A percentile compares a stretch with the other conserved stretches of the same genome.
These are phyloP conservation scores for Athalia cordata DNA, from an alignment of 2,888 invertebrate species.

Conservation along the genomic window DNA sequence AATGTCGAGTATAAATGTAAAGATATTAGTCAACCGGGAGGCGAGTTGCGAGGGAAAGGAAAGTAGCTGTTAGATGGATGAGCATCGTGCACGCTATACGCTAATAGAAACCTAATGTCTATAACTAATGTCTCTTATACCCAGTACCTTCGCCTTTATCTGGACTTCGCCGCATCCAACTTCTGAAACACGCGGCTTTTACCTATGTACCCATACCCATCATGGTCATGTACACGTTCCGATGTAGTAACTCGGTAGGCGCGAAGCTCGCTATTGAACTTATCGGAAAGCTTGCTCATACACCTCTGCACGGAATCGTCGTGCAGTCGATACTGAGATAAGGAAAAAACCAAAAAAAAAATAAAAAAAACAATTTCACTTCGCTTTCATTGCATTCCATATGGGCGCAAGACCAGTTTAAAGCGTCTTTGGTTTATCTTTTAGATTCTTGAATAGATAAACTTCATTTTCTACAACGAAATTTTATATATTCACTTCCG, in stretches of 20 bases:
- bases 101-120: constrained; percentile 61
- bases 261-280: constrained; percentile 33
- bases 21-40: constrained; percentile 52
- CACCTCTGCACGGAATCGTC: too few species aligned
- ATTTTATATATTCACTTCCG: constrained; percentile 12
- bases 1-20: constrained; percentile 49
- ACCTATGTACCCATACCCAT: background rate
- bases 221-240: too few species aligned
- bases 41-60: constrained; percentile 45
- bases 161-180: constrained; percentile 26
- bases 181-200: constrained; percentile 27
- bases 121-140: constrained; percentile 54
- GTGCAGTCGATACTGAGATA: too few species aligned
- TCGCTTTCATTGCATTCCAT: background rate
- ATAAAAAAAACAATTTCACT: background rate
- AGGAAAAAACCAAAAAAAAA: too few species aligned
- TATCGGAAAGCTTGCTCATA: constrained; percentile 2
- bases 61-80: constrained; percentile 50
- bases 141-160: constrained; percentile 38
- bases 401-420: background rate
- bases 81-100: constrained; percentile 45
- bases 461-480: background rate
- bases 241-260: constrained; percentile 6
- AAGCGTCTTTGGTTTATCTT: constrained; percentile 5
- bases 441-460: constrained; percentile 7